These are phyloP conservation scores for Hypolimnas misippus DNA, from an alignment of 2,888 invertebrate genomes.

Conservation along the genomic window DNA sequence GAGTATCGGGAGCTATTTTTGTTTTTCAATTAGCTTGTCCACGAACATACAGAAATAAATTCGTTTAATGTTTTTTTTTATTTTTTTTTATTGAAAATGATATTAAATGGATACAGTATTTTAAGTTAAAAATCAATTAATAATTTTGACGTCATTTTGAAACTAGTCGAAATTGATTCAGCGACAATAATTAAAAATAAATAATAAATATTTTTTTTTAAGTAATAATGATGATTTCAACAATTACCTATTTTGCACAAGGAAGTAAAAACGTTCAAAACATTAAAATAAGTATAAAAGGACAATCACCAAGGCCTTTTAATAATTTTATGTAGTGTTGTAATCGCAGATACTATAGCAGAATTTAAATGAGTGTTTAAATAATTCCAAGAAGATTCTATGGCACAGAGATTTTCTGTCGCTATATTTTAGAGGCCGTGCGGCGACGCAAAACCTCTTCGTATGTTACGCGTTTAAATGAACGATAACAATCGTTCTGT, in stretches of 20 bases:
- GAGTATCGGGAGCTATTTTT: constrained; percentile 33
- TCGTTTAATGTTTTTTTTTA: too few species aligned
- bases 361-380: background rate
- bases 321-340: background rate
- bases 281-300: background rate
- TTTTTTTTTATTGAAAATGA: too few species aligned
- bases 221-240: too few species aligned
- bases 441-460: constrained; percentile 16
- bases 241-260: too few species aligned
- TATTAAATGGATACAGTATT: too few species aligned
- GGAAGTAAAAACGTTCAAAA: too few species aligned
- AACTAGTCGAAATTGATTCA: too few species aligned
- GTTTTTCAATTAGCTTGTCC: constrained; percentile 24
- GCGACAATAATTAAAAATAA: too few species aligned
- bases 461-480: constrained; percentile 24
- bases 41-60: constrained; percentile 13
- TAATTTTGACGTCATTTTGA: too few species aligned
- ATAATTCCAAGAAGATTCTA: background rate
- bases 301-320: background rate
- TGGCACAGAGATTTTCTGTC: background rate
- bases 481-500: constrained; percentile 34
- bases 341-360: background rate
- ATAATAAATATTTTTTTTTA: too few species aligned
- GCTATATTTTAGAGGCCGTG: background rate
- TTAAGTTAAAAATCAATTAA: too few species aligned